A percentile compares a stretch with the other conserved stretches of the same genome.
Evolutionary conservation across 2,888 invertebrate species (phyloP).

Genomic region (Pandemis heparana): DNA sequence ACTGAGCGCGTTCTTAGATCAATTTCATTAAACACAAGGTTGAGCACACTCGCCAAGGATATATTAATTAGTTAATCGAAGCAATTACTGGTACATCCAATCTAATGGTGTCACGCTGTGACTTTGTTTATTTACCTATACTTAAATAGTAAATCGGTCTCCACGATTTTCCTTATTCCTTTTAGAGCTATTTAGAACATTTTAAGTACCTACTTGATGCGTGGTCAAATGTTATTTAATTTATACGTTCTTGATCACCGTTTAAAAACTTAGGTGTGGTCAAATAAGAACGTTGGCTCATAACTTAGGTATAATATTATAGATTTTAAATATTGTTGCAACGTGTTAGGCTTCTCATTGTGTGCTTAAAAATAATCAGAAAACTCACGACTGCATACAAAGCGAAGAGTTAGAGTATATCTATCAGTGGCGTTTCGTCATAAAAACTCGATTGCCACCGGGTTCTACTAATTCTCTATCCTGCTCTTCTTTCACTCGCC

Average conservation of each 20-base stretch:
- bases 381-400: no score
- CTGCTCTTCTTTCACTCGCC: no score
- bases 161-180: not conserved
- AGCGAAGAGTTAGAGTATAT: no score
- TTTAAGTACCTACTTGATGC: not conserved
- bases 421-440: no score
- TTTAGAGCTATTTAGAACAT: not conserved
- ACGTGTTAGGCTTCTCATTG: no score
- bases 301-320: no score
- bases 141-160: not conserved
- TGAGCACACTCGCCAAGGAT: conserved; percentile 9
- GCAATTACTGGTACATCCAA: conserved; percentile 27
- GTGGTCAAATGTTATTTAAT: not conserved
- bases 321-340: no score
- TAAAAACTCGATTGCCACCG: no score
- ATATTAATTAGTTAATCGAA: conserved; percentile 28
- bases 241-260: not conserved
- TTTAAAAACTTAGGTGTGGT: no score
- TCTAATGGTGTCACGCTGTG: conserved; percentile 1
- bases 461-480: no score
- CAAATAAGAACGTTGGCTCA: no score
- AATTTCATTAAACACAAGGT: conserved; percentile 25
- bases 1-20: not conserved
- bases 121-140: not conserved
- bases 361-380: no score